A percentile compares a stretch with the other conserved stretches of the same genome.
phyloP scores from a whole-genome alignment of 2,888 invertebrate species.

The Eulithis prunata region DNA sequence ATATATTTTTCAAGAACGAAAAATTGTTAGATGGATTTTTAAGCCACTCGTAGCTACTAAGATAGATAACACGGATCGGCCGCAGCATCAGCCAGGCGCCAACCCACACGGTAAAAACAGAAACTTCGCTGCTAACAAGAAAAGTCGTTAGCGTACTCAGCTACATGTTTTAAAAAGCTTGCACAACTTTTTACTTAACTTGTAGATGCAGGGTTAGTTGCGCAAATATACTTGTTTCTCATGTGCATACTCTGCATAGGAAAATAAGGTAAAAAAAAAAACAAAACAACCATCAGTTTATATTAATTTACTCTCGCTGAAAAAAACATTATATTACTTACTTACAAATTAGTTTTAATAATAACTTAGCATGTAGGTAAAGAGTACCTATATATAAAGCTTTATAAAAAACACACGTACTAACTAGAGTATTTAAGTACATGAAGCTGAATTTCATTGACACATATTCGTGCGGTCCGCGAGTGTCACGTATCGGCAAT shows the following conservation, averaged over 20 bases:
- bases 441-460: constrained; percentile 46
- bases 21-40: too few relatives aligned
- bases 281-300: too few relatives aligned
- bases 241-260: not conserved
- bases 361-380: too few relatives aligned
- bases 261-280: too few relatives aligned
- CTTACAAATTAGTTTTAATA: too few relatives aligned
- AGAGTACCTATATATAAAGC: too few relatives aligned
- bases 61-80: constrained; percentile 7
- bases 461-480: constrained; percentile 44
- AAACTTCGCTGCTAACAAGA: constrained; percentile 33
- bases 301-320: too few relatives aligned
- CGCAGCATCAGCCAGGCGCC: constrained; percentile 15
- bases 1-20: too few relatives aligned
- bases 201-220: constrained; percentile 13
- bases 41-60: not conserved
- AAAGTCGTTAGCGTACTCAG: constrained; percentile 37
- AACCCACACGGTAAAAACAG: constrained; percentile 27
- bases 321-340: too few relatives aligned
- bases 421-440: not conserved
- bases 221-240: constrained; percentile 21
- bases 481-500: constrained; percentile 58
- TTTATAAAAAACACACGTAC: too few relatives aligned
- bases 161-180: constrained; percentile 34
- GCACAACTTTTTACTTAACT: constrained; percentile 24